phyloP scores from a whole-genome alignment of 2,113 vertebrate species.

The Leucoraja erinaceus region DNA sequence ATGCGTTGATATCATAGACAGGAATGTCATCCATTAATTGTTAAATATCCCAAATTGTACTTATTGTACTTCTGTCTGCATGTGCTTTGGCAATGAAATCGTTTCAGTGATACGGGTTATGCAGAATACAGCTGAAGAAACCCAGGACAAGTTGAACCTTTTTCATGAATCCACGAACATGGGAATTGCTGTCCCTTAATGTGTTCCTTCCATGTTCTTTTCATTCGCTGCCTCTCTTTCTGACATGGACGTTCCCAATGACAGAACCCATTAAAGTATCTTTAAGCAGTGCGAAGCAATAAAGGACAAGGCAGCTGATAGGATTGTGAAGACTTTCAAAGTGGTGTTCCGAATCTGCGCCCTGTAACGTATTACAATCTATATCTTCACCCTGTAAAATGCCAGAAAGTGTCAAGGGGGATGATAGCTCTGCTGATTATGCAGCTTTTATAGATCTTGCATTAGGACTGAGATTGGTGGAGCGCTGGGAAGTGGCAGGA shows the following conservation, averaged over 20 bases:
- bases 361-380: not conserved
- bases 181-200: not conserved
- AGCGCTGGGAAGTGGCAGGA: not conserved
- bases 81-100: not conserved
- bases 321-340: not conserved
- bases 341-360: too few species aligned
- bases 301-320: slow-evolving; percentile 7
- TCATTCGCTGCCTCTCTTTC: not conserved
- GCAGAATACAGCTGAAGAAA: not conserved
- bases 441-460: not conserved
- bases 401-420: not conserved
- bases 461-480: not conserved
- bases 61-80: not conserved
- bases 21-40: not conserved
- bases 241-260: not conserved
- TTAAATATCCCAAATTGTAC: not conserved
- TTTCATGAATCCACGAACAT: not conserved
- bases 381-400: slow-evolving; percentile 14
- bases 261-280: not conserved
- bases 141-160: not conserved
- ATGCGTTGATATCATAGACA: not conserved
- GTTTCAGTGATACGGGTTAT: not conserved
- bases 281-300: not conserved
- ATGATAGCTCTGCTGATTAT: slow-evolving; percentile 19
- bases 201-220: not conserved